Conservation (phyloP, 1,140 invertebrate genomes). For the Brachionus rubens region DNA sequence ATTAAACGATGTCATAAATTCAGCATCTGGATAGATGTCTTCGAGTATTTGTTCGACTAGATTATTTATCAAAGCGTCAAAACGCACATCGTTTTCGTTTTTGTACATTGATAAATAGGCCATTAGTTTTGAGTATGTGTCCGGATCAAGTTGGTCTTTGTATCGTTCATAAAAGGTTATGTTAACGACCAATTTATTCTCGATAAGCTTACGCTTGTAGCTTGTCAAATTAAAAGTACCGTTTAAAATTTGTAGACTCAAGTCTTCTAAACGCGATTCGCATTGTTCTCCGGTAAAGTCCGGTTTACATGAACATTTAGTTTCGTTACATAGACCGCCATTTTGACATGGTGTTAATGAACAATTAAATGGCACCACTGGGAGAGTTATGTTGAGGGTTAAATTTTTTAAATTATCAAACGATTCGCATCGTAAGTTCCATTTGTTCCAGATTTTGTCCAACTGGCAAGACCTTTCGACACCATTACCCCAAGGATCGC, state of each 20-base stretch:
- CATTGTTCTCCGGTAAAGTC: slow-evolving; percentile 28
- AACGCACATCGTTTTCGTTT: not conserved
- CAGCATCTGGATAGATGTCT: slow-evolving; percentile 43
- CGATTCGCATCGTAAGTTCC: not conserved
- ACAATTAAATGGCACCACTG: not conserved
- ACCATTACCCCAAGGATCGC: slow-evolving; percentile 34
- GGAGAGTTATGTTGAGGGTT: not conserved
- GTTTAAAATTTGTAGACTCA: not conserved
- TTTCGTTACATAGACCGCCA: not conserved
- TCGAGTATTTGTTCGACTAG: slow-evolving; percentile 14
- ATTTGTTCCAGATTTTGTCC: slow-evolving; percentile 13
- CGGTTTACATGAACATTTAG: not conserved
- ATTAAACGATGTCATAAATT: slow-evolving; percentile 14
- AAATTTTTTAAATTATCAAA: not conserved
- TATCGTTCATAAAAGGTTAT: slow-evolving; percentile 23
- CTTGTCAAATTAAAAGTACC: not conserved
- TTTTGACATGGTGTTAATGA: not conserved
- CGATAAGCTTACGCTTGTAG: not conserved
- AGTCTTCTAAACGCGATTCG: not conserved
- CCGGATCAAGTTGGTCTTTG: not conserved
- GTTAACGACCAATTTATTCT: not conserved
- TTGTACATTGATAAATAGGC: slow-evolving; percentile 16
- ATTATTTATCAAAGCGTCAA: not conserved
- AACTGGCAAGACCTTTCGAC: not conserved
- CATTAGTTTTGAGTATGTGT: not conserved